Conservation (phyloP, 2,888 invertebrate genomes). For the Noctua fimbriata region DNA sequence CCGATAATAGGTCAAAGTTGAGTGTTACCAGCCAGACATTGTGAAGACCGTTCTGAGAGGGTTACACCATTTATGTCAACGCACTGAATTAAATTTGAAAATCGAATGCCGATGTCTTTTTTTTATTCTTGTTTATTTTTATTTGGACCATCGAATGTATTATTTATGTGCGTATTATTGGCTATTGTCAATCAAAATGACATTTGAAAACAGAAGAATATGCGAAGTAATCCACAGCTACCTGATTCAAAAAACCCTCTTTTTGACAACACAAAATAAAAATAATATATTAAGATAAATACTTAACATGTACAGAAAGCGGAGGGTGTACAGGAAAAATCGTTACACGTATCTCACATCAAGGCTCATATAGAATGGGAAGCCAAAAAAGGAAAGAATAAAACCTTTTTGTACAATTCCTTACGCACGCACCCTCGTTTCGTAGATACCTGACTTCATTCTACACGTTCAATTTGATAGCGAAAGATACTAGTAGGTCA, state of each 20-base stretch:
- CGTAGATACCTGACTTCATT: conserved; percentile 53
- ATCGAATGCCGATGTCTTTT: conserved; percentile 40
- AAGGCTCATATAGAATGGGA: conserved; percentile 48
- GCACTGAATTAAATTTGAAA: conserved; percentile 40
- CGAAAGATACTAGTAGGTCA: conserved; percentile 34
- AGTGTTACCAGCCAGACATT: conserved; percentile 50
- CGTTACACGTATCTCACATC: conserved; percentile 65
- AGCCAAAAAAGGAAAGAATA: conserved; percentile 47
- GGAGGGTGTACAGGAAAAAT: conserved; percentile 48
- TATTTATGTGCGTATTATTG: not conserved
- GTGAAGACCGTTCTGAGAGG: conserved; percentile 38
- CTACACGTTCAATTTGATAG: conserved; percentile 51
- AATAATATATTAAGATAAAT: conserved; percentile 42
- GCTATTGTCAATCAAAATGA: not conserved
- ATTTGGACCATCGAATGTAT: not conserved
- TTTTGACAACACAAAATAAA: conserved; percentile 21
- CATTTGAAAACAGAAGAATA: not conserved
- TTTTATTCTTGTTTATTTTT: not conserved
- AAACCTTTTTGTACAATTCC: conserved; percentile 59
- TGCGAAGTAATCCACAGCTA: not conserved
- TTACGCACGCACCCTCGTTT: conserved; percentile 51
- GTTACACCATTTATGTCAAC: conserved; percentile 44
- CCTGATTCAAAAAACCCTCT: not conserved
- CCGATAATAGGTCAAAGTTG: conserved; percentile 71
- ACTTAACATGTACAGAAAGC: conserved; percentile 37